Base-by-base conservation (phyloP, 1,140 invertebrate species). In the Drosophila ambigua region DNA sequence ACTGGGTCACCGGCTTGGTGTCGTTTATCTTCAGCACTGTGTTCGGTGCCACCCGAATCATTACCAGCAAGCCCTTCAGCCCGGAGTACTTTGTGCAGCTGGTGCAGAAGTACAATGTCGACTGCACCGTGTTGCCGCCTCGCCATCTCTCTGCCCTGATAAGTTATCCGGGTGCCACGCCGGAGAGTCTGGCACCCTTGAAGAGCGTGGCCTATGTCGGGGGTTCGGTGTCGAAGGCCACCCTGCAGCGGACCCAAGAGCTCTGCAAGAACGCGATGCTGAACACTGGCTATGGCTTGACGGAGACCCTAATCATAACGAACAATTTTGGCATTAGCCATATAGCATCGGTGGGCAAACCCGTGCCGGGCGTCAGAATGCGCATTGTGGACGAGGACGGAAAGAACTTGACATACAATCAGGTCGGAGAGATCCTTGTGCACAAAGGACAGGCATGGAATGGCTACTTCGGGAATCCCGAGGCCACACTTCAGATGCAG, bases 401-500 rank as follows among this genome's bases (percentile, higher is more conserved):
- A 24, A 75, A 72, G 7, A 73, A 71, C 8, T 84, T 80, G 16
- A 69, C 77, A 1, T 55, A 80, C 16, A 89, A 90, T 60, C 43
- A 92, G 66, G 61, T 69, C 3, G 92, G 93, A 5, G 91, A 93
- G 79, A 69, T 93, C 9, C 90, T 69, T 48, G 28, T 92, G 2
- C 82, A 91, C 66, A 69, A 76, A 2, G 61, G 75, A 0, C 53
- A 77, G 16, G 67, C 79, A 15, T 91, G 92, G 85, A 62, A 83
- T 15, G 84, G 90, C 5, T 94, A 93, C 65, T 93, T 93, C 26
- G 92, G 92, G 0, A 93, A 93, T 82, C 91, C 92, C 0, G 90
- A 94, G 62, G 94, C 94, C 4, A 96, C 95, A 0, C 92, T 91
- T 2, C 92, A 93, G n/a, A 80, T 91, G 11, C 93, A 93, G 64